Base-by-base conservation (phyloP, 2,888 invertebrate species). In the Plebejus argus region DNA sequence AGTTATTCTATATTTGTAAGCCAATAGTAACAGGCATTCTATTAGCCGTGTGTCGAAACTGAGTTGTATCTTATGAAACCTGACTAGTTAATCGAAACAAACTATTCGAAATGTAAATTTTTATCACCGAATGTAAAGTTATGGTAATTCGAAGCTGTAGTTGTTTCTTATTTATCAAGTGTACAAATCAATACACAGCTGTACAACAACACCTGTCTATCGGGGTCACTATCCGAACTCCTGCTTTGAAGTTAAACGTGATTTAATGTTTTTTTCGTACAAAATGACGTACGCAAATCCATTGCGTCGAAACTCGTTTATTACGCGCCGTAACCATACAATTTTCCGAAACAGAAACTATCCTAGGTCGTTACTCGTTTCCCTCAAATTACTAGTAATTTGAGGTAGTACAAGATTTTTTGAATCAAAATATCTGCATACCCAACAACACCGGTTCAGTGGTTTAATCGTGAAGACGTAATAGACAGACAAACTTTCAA, bases 81-180 rank as follows among this genome's bases (percentile, higher is more conserved):
- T 20, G 28, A 66, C 66, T 39, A 35, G 28, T 70, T 71, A 71
- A 39, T 71, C 35, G 39, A 39, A 71, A 39, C 39, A 39, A 71
- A 71, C 71, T 35, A 20, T 71, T 71, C 39, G 4, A 39, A 71
- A 71, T 71, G 71, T 71, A 39, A 71, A 71, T 71, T 71, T 71
- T 71, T 71, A 71, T 71, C 71, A 39, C 35, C n/a, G 15, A 39
- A 71, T 71, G 71, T 71, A 20, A 71, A 71, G 71, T 71, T 39
- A 71, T 71, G 71, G n/a, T 39, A 71, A 71, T 71, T 70, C 35
- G 4, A 71, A 35, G 39, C n/a, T 70, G 35, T 71, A 71, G 35
- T 71, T 35, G 71, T 71, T 39, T 39, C 71, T n/a, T 39, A 35
- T 71, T 35, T 71, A 71, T 71, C 71, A 39, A 39, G 39, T 39